A percentile compares a stretch with the other conserved stretches of the same genome.
These are phyloP conservation scores for Autographa pulchrina DNA, from an alignment of 2,888 invertebrate species.

Conservation along the genomic window DNA sequence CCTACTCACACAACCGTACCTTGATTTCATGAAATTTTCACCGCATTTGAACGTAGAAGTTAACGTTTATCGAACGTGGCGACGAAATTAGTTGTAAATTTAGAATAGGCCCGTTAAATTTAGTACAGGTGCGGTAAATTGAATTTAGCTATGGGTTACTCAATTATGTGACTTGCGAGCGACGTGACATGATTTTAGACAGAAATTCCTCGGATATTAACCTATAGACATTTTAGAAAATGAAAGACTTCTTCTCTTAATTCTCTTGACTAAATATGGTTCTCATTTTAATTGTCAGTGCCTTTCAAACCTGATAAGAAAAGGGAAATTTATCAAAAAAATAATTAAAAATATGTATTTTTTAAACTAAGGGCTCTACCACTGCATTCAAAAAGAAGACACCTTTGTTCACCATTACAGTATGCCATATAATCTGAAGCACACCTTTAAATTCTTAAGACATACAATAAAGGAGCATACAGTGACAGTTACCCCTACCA, in stretches of 20 bases:
- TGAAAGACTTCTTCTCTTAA: too few species aligned
- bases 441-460: conserved; percentile 6
- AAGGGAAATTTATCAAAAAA: too few species aligned
- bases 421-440: not conserved
- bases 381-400: too few species aligned
- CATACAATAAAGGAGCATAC: conserved; percentile 43
- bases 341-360: too few species aligned
- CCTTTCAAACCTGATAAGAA: too few species aligned
- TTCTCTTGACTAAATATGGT: not conserved
- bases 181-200: conserved; percentile 34
- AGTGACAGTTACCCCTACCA: conserved; percentile 64
- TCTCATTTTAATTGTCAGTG: too few species aligned
- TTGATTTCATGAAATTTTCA: conserved; percentile 70
- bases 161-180: conserved; percentile 19
- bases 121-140: conserved; percentile 56
- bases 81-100: conserved; percentile 71
- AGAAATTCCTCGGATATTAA: too few species aligned
- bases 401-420: not conserved
- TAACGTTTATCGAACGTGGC: conserved; percentile 71
- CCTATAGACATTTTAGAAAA: not conserved
- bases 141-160: conserved; percentile 52
- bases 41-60: conserved; percentile 64
- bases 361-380: too few species aligned
- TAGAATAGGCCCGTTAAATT: conserved; percentile 58
- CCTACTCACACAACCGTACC: conserved; percentile 54